Conservation (phyloP, 2,797 vertebrate species). For the Brotula barbata region DNA sequence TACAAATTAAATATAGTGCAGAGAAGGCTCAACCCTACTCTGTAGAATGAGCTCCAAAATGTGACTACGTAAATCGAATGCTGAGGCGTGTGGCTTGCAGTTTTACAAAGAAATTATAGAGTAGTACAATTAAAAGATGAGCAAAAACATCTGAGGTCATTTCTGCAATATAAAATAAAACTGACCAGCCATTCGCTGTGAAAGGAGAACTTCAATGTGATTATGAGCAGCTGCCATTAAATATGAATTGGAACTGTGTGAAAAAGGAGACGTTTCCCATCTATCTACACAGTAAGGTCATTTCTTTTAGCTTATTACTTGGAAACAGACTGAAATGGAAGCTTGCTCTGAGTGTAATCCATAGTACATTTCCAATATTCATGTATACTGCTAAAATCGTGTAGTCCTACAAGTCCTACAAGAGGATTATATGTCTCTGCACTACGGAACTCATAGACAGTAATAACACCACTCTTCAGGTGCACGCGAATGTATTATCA, state of each 20-base stretch:
- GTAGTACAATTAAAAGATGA: constrained; percentile 10
- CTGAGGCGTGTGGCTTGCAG: not conserved
- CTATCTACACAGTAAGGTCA: constrained; percentile 25
- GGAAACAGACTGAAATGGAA: constrained; percentile 17
- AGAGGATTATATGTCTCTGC: constrained; percentile 17
- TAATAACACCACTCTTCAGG: no score
- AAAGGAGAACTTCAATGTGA: constrained; percentile 5
- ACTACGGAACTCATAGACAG: constrained; percentile 10
- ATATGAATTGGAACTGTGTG: not conserved
- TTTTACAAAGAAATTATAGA: constrained; percentile 14
- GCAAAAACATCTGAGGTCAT: no score
- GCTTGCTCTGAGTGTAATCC: constrained; percentile 8
- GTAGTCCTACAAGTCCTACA: constrained; percentile 9
- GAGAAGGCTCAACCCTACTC: not conserved
- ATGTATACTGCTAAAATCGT: constrained; percentile 4
- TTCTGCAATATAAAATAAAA: constrained; percentile 23
- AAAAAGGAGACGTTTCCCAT: constrained; percentile 4
- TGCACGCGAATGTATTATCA: not conserved
- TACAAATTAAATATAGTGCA: not conserved
- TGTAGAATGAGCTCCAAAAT: constrained; percentile 3
- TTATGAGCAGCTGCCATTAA: not conserved
- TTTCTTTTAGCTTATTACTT: constrained; percentile 40
- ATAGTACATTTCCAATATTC: constrained; percentile 15
- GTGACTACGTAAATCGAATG: not conserved
- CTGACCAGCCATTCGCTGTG: constrained; percentile 11